Percentiles rank a stretch among this genome's conserved stretches.
phyloP scores from a whole-genome alignment of 2,888 invertebrate genomes.

The Trachelus troglodyta region DNA sequence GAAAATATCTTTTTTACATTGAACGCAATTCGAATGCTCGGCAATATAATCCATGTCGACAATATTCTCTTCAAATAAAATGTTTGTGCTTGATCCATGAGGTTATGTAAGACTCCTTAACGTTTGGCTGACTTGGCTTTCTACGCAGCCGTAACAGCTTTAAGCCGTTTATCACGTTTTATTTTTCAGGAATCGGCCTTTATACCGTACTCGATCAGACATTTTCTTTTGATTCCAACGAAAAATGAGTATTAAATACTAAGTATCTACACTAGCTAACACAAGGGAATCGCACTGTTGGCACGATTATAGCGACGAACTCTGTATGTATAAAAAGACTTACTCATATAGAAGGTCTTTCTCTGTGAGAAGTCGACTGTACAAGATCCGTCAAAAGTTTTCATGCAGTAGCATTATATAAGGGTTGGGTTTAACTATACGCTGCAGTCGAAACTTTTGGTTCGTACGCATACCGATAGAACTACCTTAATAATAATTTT shows the following conservation, averaged over 20 bases:
- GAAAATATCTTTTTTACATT: conserved; percentile 9
- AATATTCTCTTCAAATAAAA: conserved; percentile 12
- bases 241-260: no score
- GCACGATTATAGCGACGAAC: no score
- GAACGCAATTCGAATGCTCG: conserved; percentile 7
- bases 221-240: background rate
- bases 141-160: conserved; percentile 13
- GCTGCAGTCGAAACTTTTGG: no score
- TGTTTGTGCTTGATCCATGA: conserved; percentile 10
- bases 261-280: no score
- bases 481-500: background rate
- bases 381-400: no score
- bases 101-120: background rate
- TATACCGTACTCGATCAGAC: conserved; percentile 9
- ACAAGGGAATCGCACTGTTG: no score
- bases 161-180: conserved; percentile 15
- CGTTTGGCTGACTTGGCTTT: conserved; percentile 7
- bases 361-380: no score
- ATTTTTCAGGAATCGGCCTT: conserved; percentile 14
- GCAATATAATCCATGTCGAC: conserved; percentile 17
- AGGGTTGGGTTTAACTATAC: no score
- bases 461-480: no score
- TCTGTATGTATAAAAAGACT: no score
- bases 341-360: no score
- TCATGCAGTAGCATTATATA: no score